These are phyloP conservation scores for Drosophila pseudotakahashii DNA, from an alignment of 2,888 invertebrate species.

Conservation along the genomic window DNA sequence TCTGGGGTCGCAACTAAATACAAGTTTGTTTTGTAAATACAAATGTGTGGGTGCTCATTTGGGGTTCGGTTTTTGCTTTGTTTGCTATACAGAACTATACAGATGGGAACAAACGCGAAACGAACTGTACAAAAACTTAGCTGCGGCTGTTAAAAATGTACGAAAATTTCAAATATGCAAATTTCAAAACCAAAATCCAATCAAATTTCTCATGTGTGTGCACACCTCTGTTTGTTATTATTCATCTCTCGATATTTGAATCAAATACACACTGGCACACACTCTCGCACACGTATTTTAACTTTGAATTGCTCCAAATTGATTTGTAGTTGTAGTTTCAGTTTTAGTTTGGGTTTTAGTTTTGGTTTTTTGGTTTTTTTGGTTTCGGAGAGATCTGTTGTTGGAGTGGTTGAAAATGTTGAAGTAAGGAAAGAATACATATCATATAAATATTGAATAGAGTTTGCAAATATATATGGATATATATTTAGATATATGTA, in stretches of 20 bases:
- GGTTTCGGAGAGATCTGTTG: slow-evolving; percentile 44
- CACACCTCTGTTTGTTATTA: slow-evolving; percentile 38
- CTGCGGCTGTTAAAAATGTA: slow-evolving; percentile 50
- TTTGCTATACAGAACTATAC: slow-evolving; percentile 47
- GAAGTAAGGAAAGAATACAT: slow-evolving; percentile 74
- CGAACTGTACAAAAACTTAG: slow-evolving; percentile 63
- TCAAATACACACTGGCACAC: slow-evolving; percentile 26
- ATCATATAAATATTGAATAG: slow-evolving; percentile 77
- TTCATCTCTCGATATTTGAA: slow-evolving; percentile 38
- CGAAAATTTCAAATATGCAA: slow-evolving; percentile 65
- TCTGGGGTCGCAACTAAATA: slow-evolving; percentile 46
- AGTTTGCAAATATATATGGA: slow-evolving; percentile 76
- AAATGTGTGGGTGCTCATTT: slow-evolving; percentile 55
- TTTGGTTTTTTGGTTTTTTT: slow-evolving; percentile 44
- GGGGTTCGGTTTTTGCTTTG: slow-evolving; percentile 47
- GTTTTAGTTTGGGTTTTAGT: slow-evolving; percentile 38
- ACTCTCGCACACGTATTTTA: slow-evolving; percentile 40
- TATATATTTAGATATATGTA: slow-evolving; percentile 67
- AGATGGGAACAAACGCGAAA: slow-evolving; percentile 50
- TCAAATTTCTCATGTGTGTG: slow-evolving; percentile 56
- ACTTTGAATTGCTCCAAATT: slow-evolving; percentile 51
- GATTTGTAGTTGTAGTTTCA: slow-evolving; percentile 46
- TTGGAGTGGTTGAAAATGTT: slow-evolving; percentile 59
- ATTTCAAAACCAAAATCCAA: slow-evolving; percentile 62
- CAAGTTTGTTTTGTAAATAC: slow-evolving; percentile 56